Evolutionary conservation across 1,140 invertebrate genomes (phyloP), one percentile per base, ranked within the genome.

Genomic region (Drosophila athabasca): DNA sequence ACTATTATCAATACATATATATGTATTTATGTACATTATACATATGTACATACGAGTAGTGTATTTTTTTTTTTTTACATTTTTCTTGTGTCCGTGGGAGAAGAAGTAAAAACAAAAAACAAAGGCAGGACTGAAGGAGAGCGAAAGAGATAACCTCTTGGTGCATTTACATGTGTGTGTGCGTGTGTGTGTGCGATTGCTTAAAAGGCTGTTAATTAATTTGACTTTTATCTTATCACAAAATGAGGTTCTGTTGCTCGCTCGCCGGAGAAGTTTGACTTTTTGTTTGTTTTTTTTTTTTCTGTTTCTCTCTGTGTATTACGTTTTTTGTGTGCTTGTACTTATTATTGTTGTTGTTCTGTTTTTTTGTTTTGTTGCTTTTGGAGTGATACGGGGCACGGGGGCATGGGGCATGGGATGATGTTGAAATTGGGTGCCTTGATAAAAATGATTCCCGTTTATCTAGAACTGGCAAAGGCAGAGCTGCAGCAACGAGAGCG

Each of bases 171-270:
- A 19, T n/a, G 2, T 39, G 8, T 57, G 26, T 22, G 17, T 45
- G 57, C 48, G 48, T 24, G 29, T 55, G 17, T 24, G 62, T 11
- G 17, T 24, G 64, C 15, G 31, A 60, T 59, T 58, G 74, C 73
- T 58, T 74, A 61, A 79, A 71, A 65, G 66, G 79, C 71, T 74
- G 70, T 66, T 87, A 87, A 87, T 87, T 87, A 87, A 87, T 87
- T 87, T 82, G 69, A 49, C 55, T 69, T 67, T 88, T 88, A 87
- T 87, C 82, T 87, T 87, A 87, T 87, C 82, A 77, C 73, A 35
- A 31, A 66, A 76, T 67, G 80, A 76, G 80, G 82, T 84, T 79
- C 50, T 79, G 70, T 66, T 75, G 54, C 54, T 29, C 59, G 60
- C 35, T 13, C 35, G 11, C 11, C 4, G 11, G 54, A 41, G 48